Percentiles rank a stretch among this genome's conserved stretches.
phyloP scores from a whole-genome alignment of 2,888 invertebrate genomes.

The Lapara coniferarum region DNA sequence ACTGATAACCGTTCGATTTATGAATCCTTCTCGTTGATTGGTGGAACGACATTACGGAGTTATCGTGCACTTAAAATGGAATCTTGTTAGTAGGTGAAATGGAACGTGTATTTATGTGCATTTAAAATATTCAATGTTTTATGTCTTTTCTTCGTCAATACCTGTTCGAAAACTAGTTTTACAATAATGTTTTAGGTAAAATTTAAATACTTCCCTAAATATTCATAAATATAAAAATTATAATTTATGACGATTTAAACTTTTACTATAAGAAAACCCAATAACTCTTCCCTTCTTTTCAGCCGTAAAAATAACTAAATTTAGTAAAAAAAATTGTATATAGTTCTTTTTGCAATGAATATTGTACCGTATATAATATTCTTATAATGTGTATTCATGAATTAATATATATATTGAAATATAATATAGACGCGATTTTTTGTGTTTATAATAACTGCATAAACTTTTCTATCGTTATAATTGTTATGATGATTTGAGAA shows the following conservation, averaged over 20 bases:
- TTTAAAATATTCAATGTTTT: constrained; percentile 32
- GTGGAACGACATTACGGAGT: constrained; percentile 55
- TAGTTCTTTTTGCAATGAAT: too few relatives aligned
- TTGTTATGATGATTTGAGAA: background rate
- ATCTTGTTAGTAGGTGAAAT: constrained; percentile 65
- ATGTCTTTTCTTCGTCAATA: constrained; percentile 12
- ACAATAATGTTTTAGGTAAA: background rate
- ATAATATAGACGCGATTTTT: too few relatives aligned
- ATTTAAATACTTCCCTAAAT: background rate
- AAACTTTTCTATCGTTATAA: background rate
- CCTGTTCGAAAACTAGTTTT: background rate
- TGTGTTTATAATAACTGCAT: background rate
- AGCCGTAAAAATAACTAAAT: too few relatives aligned
- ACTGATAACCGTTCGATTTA: constrained; percentile 78
- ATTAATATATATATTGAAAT: too few relatives aligned
- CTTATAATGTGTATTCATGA: too few relatives aligned
- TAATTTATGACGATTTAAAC: too few relatives aligned
- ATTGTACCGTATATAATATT: too few relatives aligned
- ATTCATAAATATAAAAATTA: background rate
- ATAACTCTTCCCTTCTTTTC: too few relatives aligned
- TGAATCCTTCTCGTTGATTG: constrained; percentile 68
- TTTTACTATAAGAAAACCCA: too few relatives aligned
- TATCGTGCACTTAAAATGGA: constrained; percentile 67
- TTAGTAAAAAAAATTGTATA: too few relatives aligned
- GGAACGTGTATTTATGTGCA: constrained; percentile 55